Evolutionary conservation across 1,140 invertebrate genomes (phyloP).

Genomic region (Drosophila kohkoa): DNA sequence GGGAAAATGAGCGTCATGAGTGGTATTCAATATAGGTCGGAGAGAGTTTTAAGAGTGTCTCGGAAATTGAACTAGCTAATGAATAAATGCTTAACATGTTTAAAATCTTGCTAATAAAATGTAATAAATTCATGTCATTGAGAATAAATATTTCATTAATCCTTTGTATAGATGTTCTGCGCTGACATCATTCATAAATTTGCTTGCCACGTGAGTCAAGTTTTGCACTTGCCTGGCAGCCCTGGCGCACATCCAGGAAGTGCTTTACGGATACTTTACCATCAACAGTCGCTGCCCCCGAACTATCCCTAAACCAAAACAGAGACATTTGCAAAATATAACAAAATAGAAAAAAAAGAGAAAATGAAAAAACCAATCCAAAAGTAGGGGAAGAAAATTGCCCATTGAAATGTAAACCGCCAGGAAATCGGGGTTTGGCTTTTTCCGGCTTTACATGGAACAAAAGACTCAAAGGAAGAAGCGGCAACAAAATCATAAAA

Average conservation of each 20-base stretch:
- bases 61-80: neutral
- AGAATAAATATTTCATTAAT: too few species aligned
- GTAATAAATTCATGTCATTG: too few species aligned
- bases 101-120: too few species aligned
- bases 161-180: too few species aligned
- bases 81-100: neutral
- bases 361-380: constrained; percentile 37
- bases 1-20: constrained; percentile 15
- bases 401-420: constrained; percentile 83
- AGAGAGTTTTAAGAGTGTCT: neutral
- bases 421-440: constrained; percentile 83
- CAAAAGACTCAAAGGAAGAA: constrained; percentile 64
- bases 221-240: constrained; percentile 26
- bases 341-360: constrained; percentile 20
- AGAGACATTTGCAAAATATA: constrained; percentile 27
- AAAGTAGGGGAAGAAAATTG: constrained; percentile 64
- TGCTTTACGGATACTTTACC: constrained; percentile 15
- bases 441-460: constrained; percentile 78
- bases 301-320: constrained; percentile 34
- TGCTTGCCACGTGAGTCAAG: constrained; percentile 35
- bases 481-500: constrained; percentile 60
- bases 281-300: constrained; percentile 70
- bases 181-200: too few species aligned
- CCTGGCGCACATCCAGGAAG: neutral
- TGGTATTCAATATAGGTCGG: constrained; percentile 17